Evolutionary conservation across 2,113 vertebrate genomes (phyloP), one percentile per base, ranked within the genome.

Genomic region (Plestiodon gilberti): DNA sequence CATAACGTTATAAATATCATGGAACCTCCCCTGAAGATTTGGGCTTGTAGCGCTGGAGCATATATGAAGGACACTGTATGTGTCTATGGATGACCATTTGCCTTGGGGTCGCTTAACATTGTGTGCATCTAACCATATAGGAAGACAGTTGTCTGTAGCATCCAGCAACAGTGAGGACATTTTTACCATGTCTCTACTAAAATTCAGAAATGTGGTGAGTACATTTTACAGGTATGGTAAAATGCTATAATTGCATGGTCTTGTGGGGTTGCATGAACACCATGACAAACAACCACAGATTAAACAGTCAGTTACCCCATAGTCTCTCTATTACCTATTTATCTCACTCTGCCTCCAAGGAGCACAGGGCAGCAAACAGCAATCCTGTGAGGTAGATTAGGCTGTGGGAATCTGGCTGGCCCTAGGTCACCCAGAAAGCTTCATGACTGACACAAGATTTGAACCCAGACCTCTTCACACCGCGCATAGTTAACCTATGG

Each of bases 1-100:
- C 10, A 1, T 1, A 35, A 55, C 25, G 28, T 61, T 74, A 13
- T 0, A 0, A 59, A 78, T n/a, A 57, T n/a, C 20, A 48, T 0
- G 30, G n/a, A 79, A 74, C 20, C n/a, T 22, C 22, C 86, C 22
- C 43, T 14, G 62, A 64, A 18, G 25, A 17, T 23, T 33, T 11
- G 64, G 0, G 0, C n/a, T 35, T 57, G 17, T 0, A 1, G 77
- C n/a, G 89, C 78, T 90, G 64, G 9, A 80, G 48, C 10, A 2
- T n/a, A 69, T 59, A 22, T 0, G 0, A 86, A 79, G 5, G 81
- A 13, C 20, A n/a, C 6, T 30, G 52, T 71, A 14, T 1, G 1
- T 59, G 35, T 52, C 35, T 83, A 35, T 4, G 25, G 59, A 64
- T 64, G 33, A 43, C 57, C 57, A 30, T 75, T 40, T 62, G 14